Conservation (phyloP, 2,888 invertebrate species). For the Gortyna flavago region DNA sequence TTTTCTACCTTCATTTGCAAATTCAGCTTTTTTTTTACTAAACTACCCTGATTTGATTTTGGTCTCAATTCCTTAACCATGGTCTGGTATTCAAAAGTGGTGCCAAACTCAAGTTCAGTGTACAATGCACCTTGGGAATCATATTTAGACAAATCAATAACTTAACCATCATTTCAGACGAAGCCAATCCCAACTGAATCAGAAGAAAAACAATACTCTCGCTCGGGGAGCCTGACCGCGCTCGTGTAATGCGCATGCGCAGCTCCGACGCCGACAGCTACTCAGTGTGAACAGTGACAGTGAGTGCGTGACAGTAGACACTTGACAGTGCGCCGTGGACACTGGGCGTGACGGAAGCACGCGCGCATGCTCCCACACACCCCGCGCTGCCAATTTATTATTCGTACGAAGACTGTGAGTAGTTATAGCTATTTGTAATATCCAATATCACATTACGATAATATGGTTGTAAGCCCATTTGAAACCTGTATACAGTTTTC, state of each 20-base stretch:
- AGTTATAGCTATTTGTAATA: constrained; percentile 77
- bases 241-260: constrained; percentile 75
- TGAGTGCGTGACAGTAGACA: constrained; percentile 66
- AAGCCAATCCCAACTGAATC: constrained; percentile 72
- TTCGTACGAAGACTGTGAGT: constrained; percentile 84
- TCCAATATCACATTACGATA: constrained; percentile 74
- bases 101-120: constrained; percentile 23
- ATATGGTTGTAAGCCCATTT: constrained; percentile 73
- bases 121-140: neutral
- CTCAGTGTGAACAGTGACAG: constrained; percentile 64
- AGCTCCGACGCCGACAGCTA: constrained; percentile 45
- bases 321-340: constrained; percentile 44
- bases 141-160: constrained; percentile 10
- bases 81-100: constrained; percentile 6
- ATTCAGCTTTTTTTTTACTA: neutral
- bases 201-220: constrained; percentile 79
- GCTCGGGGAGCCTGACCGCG: constrained; percentile 85
- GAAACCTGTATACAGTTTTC: constrained; percentile 86
- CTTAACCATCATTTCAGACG: constrained; percentile 71
- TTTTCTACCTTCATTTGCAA: neutral
- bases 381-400: constrained; percentile 72
- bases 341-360: constrained; percentile 34
- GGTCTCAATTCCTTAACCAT: neutral
- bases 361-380: constrained; percentile 25
- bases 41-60: neutral